These are phyloP conservation scores for Crocodylus rhombifer DNA, from an alignment of 2,797 vertebrate species.

Conservation along the genomic window DNA sequence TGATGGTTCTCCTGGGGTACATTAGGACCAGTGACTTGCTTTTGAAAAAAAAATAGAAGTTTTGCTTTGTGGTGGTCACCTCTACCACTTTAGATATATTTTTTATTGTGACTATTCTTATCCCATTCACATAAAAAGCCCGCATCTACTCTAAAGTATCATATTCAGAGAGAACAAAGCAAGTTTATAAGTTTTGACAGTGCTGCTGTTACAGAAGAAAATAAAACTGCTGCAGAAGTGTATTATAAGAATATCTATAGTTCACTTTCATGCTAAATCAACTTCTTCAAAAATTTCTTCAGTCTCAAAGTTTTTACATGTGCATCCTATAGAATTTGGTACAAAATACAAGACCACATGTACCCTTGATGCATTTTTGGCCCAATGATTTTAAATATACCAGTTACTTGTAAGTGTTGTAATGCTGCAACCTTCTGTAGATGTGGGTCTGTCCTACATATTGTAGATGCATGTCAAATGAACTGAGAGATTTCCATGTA, in stretches of 20 bases:
- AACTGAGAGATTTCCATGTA: background rate
- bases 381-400: background rate
- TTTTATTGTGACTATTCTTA: background rate
- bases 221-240: background rate
- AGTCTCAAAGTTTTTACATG: background rate
- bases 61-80: background rate
- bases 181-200: no score
- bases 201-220: background rate
- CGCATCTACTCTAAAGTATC: background rate
- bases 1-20: background rate
- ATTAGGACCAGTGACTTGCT: background rate
- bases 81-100: background rate
- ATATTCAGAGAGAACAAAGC: no score
- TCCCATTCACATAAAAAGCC: background rate
- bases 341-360: background rate
- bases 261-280: background rate
- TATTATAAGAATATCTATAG: background rate
- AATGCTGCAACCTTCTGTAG: background rate
- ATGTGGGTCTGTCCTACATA: background rate
- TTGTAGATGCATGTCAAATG: background rate
- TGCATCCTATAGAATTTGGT: background rate
- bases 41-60: no score
- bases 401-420: background rate
- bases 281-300: background rate
- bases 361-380: background rate